A percentile compares a stretch with the other conserved stretches of the same genome.
Evolutionary conservation across 2,797 vertebrate genomes (phyloP).

Genomic region (Acanthiza pusilla): DNA sequence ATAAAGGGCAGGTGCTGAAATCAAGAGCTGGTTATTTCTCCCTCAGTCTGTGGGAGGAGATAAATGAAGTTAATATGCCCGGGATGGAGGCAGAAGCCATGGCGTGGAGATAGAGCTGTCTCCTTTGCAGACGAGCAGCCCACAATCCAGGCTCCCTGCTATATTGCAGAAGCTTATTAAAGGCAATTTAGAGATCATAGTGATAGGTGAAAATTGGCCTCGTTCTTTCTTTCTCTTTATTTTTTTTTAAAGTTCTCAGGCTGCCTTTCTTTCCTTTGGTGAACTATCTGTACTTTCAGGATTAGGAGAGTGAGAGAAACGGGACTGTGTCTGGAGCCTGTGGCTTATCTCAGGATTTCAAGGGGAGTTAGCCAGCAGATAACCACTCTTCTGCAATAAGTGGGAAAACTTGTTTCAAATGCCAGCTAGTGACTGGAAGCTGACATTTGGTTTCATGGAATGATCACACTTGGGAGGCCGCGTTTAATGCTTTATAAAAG

Average conservation of each 20-base stretch:
- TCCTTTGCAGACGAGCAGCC: not conserved
- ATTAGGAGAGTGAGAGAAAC: not conserved
- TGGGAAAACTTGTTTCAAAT: slow-evolving; percentile 48
- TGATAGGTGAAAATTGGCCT: slow-evolving; percentile 45
- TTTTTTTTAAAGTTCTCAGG: not conserved
- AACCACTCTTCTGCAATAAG: slow-evolving; percentile 22
- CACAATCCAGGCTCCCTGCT: slow-evolving; percentile 5
- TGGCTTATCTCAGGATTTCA: slow-evolving; percentile 46
- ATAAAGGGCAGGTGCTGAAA: slow-evolving; percentile 68
- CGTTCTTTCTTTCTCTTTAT: not conserved
- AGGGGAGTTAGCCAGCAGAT: slow-evolving; percentile 44
- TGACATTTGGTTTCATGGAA: slow-evolving; percentile 3
- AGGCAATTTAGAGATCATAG: slow-evolving; percentile 47
- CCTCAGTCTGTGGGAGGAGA: slow-evolving; percentile 59
- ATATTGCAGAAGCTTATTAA: slow-evolving; percentile 55
- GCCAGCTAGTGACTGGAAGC: slow-evolving; percentile 31
- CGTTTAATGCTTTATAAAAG: slow-evolving; percentile 3
- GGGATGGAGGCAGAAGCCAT: slow-evolving; percentile 23
- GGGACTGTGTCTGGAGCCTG: not conserved
- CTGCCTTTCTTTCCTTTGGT: slow-evolving; percentile 21
- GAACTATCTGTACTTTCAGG: slow-evolving; percentile 12
- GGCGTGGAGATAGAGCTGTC: slow-evolving; percentile 50
- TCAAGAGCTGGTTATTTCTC: slow-evolving; percentile 61
- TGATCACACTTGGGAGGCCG: slow-evolving; percentile 2
- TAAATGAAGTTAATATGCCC: slow-evolving; percentile 46